Base-by-base conservation (phyloP, 2,888 invertebrate species). In the Sthenelais limicola region DNA sequence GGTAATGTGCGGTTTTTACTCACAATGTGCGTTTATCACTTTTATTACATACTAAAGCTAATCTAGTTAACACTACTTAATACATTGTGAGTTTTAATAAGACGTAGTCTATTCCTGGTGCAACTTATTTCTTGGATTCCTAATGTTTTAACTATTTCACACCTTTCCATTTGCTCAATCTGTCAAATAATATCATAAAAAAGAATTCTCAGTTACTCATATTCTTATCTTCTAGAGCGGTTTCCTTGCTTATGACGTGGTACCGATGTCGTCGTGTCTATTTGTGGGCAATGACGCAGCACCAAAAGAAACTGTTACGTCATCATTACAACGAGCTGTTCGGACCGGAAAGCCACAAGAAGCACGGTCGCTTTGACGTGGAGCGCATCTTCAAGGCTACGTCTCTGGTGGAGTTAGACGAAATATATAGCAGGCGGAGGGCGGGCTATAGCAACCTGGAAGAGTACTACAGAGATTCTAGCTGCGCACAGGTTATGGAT, bases 251-350 rank as follows among this genome's bases (percentile, higher is more conserved):
- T 52, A 71, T 68, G 38, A 48, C 94, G 85, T 96, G 96, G 96
- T 93, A 93, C 85, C 94, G 95, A 87, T 93, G 96, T 89, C 91
- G 96, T 21, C 92, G 96, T 1, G 92, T 94, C 83, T 97, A 97
- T 88, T 90, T 96, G 73, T 96, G 94, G 88, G 92, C 94, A 74
- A 96, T 97, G 94, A 96, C 96, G 0, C 95, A 95, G 87, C 95
- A 95, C 87, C 92, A 96, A 87, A 94, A 94, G 80, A 92, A 92
- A 83, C 92, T 97, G 74, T 93, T 97, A 79, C 90, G 94, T n/a
- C 91, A 93, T 69, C 95, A 97, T 88, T 92, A 94, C 81, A 91
- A 92, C 78, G 91, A 92, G 73, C 88, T 96, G 70, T 89, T 96
- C 62, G 92, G 92, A 26, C 92, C 93, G 52, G 93, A 94, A 56